Base-by-base conservation (phyloP, 2,113 vertebrate species). In the Perca flavescens region DNA sequence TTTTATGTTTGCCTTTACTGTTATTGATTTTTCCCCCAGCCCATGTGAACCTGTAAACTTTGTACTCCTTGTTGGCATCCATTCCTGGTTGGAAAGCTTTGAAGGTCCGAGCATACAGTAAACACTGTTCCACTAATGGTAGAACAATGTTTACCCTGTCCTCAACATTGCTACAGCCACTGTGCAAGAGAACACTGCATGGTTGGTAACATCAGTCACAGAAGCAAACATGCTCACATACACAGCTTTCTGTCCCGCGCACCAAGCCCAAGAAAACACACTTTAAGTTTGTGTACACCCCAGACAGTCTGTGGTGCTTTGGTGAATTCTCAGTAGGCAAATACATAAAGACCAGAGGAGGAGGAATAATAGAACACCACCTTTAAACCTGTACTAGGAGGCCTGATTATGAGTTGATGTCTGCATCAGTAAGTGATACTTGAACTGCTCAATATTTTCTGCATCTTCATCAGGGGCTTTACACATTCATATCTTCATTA, bases 61-160 rank as follows among this genome's bases (percentile, higher is more conserved):
- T 91, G 86, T 46, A 74, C 70, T 28, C 28, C 50, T 19, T 54
- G 60, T 19, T 78, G 74, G 67, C 65, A 52, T 72, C 86, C 72
- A 68, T 72, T 79, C 62, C 49, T 74, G 50, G 16, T 36, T 61
- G 78, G 58, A 74, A 73, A 34, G n/a, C 43, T 82, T n/a, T 79
- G 49, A 85, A 74, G 86, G 63, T 72, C 56, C 73, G 5, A 14
- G 2, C 74, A 25, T 84, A 31, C 31, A 31, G 3, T 5, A 62
- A 60, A 50, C 52, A 56, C 64, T 75, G 50, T 68, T 43, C 69
- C 63, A 54, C 72, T 65, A 36, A 79, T 62, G 62, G 34, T 15
- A 5, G 52, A 54, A 57, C 25, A 78, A 28, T 84, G 58, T 92
- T 87, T 82, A 75, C 87, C 85, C 80, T 75, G 69, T 57, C 73